These are phyloP conservation scores for Meda fulgida DNA, from an alignment of 2,797 vertebrate species.

Conservation along the genomic window DNA sequence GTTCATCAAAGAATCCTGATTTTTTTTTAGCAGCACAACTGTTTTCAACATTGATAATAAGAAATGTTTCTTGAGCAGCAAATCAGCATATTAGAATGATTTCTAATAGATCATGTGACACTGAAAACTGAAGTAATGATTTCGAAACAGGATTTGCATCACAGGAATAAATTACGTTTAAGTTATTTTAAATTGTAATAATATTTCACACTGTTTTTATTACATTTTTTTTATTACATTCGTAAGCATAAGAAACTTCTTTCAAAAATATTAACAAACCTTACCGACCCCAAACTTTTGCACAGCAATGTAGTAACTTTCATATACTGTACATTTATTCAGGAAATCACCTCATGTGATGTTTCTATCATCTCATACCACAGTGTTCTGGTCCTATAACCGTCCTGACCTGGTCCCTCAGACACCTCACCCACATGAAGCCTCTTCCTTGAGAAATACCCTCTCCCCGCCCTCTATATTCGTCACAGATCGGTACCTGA, in stretches of 20 bases:
- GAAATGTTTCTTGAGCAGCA: background rate
- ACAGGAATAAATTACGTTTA: background rate
- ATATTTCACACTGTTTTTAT: background rate
- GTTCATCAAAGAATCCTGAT: background rate
- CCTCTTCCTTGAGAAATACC: slow-evolving; percentile 77
- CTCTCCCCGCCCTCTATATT: slow-evolving; percentile 76
- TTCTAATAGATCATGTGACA: too few species aligned
- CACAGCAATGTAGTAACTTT: background rate
- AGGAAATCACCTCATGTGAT: slow-evolving; percentile 1
- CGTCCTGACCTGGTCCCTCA: slow-evolving; percentile 74
- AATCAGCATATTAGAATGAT: background rate
- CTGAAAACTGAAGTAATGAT: too few species aligned
- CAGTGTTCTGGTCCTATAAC: slow-evolving; percentile 72
- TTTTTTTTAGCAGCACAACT: too few species aligned
- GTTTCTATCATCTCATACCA: slow-evolving; percentile 43
- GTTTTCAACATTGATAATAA: background rate
- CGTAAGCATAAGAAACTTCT: background rate
- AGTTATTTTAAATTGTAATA: background rate
- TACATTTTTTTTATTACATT: background rate
- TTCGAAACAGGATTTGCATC: too few species aligned
- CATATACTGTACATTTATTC: background rate
- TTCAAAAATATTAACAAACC: background rate
- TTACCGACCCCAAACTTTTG: background rate
- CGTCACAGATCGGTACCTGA: slow-evolving; percentile 58
- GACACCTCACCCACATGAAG: slow-evolving; percentile 70